Evolutionary conservation across 2,888 invertebrate species (phyloP).

Genomic region (Molorchus minor): DNA sequence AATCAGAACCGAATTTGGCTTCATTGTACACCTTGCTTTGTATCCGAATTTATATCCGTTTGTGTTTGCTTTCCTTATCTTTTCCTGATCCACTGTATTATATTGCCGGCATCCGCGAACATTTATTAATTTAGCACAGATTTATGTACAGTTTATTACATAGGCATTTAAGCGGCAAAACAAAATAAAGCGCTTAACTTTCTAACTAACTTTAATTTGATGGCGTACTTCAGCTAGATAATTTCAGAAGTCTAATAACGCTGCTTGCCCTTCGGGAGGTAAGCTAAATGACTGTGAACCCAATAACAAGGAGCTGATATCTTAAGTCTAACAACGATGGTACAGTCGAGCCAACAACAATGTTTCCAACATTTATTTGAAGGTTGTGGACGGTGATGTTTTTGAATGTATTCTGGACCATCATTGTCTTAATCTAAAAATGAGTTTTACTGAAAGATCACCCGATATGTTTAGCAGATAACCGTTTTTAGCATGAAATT

Average conservation of each 20-base stretch:
- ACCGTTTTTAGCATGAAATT: no score
- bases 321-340: no score
- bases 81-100: neutral
- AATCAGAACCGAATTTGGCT: conserved; percentile 1
- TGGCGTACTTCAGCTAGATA: neutral
- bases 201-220: neutral
- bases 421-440: no score
- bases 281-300: no score
- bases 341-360: no score
- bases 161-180: neutral
- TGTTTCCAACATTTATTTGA: no score
- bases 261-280: no score
- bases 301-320: no score
- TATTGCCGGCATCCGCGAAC: neutral
- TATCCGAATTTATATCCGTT: neutral
- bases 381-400: no score
- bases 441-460: no score
- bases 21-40: neutral
- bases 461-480: no score
- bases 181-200: neutral
- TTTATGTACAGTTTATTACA: neutral
- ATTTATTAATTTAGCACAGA: neutral
- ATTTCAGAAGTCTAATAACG: neutral
- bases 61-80: conserved; percentile 10
- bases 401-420: no score